phyloP scores from a whole-genome alignment of 1,140 invertebrate genomes.

The Eupeodes corollae region DNA sequence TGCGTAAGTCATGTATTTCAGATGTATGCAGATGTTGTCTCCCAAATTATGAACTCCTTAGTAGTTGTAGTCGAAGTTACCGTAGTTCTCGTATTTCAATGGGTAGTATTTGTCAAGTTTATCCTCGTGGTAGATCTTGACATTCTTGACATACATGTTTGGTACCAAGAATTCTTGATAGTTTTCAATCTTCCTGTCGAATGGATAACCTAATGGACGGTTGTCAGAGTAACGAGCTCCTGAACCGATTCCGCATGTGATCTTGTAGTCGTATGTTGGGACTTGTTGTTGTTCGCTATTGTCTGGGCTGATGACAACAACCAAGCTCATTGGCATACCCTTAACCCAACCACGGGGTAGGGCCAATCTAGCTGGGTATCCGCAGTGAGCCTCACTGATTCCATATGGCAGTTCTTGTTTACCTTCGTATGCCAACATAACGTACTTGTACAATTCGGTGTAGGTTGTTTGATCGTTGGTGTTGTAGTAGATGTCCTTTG shows the following conservation, averaged over 20 bases:
- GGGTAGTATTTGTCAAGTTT: conserved; percentile 36
- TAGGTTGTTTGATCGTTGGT: conserved; percentile 32
- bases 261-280: conserved; percentile 23
- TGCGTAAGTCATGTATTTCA: too few relatives aligned
- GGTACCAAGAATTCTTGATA: conserved; percentile 26
- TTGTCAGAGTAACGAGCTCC: conserved; percentile 27
- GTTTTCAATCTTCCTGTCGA: conserved; percentile 36
- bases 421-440: conserved; percentile 32
- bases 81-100: conserved; percentile 24
- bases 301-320: conserved; percentile 50
- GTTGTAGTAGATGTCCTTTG: conserved; percentile 27
- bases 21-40: too few relatives aligned
- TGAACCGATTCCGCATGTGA: conserved; percentile 34
- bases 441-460: conserved; percentile 28
- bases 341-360: conserved; percentile 54
- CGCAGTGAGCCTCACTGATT: conserved; percentile 41
- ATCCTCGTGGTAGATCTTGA: conserved; percentile 37
- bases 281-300: conserved; percentile 28
- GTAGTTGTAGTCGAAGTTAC: conserved; percentile 22
- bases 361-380: conserved; percentile 51
- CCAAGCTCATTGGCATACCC: conserved; percentile 52
- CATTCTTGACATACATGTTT: conserved; percentile 35
- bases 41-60: too few relatives aligned
- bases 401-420: conserved; percentile 41
- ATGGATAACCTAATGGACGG: conserved; percentile 36